Evolutionary conservation across 2,797 vertebrate genomes (phyloP), one percentile per base, ranked within the genome.

Genomic region (Tangara arthus): DNA sequence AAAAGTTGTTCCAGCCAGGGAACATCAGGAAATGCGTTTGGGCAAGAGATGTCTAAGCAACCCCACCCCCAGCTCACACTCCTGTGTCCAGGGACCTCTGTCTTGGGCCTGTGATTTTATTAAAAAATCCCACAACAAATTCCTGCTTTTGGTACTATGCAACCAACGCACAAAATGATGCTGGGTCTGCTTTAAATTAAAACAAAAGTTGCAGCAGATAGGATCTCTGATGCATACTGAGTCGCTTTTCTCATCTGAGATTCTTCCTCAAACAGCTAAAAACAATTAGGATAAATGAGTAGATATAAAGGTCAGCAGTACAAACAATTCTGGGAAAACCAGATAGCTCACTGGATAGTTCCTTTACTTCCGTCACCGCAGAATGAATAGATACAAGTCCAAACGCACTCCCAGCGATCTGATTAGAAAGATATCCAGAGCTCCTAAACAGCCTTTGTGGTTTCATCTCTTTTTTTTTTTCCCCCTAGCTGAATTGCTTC

Each of bases 301-400:
- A 96, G 95, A 94, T 90, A 88, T 73, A 97, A 97, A 98, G 97
- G 96, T 97, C 97, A 97, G 82, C 89, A 77, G 94, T 91, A 93
- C 66, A 95, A 97, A 97, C 97, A 97, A 97, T 96, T 95, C 97
- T 97, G 97, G 96, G 97, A 98, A 97, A 87, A 34, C 92, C 90
- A 87, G 91, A 94, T 95, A 95, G 94, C 88, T 92, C 82, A 73
- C 81, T 65, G 80, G 92, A 96, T 83, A 96, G 95, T 94, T 93
- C 95, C 93, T 90, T 87, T 20, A 96, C 90, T 97, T 97, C 96
- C 91, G 85, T 94, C 93, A 82, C 92, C 90, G 3, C 95, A 92
- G 94, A 93, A 95, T 93, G 91, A 94, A 88, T 78, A 53, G 83
- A 96, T 96, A 94, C 95, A 88, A 88, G 95, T 96, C 92, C 90